Percentiles rank a stretch among this genome's conserved stretches.
These are phyloP conservation scores for Oryzias sinensis DNA, from an alignment of 2,797 vertebrate genomes.

Conservation along the genomic window DNA sequence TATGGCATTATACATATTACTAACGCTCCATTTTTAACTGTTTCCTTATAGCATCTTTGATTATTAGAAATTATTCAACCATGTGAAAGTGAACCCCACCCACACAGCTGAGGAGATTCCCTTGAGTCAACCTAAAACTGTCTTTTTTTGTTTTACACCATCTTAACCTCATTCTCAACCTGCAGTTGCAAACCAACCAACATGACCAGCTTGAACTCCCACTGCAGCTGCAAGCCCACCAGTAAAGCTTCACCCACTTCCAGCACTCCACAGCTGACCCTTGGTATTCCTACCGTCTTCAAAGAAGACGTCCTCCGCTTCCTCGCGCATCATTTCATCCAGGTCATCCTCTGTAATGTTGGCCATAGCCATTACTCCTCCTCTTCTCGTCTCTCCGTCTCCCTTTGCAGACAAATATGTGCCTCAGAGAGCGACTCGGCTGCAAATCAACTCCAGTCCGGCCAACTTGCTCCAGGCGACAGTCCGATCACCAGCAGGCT, in stretches of 20 bases:
- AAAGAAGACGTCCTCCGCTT: slow-evolving; percentile 79
- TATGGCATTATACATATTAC: too few relatives aligned
- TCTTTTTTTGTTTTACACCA: slow-evolving; percentile 4
- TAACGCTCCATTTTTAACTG: neutral
- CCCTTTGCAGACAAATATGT: slow-evolving; percentile 27
- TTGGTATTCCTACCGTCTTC: slow-evolving; percentile 70
- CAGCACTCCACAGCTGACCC: slow-evolving; percentile 27
- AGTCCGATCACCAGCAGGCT: slow-evolving; percentile 53
- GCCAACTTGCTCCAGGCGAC: slow-evolving; percentile 58
- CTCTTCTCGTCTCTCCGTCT: slow-evolving; percentile 18
- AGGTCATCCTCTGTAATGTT: slow-evolving; percentile 71
- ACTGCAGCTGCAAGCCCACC: slow-evolving; percentile 14
- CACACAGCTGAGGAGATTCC: slow-evolving; percentile 37
- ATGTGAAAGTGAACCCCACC: slow-evolving; percentile 30
- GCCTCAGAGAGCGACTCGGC: slow-evolving; percentile 39
- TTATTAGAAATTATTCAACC: slow-evolving; percentile 19
- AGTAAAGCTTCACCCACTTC: slow-evolving; percentile 28
- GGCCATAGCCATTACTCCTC: slow-evolving; percentile 64
- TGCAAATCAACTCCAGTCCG: slow-evolving; percentile 48
- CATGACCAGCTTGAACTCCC: neutral
- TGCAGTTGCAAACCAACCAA: slow-evolving; percentile 27
- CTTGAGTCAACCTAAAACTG: slow-evolving; percentile 16
- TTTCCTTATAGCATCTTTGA: slow-evolving; percentile 5
- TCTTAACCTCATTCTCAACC: slow-evolving; percentile 28
- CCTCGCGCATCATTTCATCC: slow-evolving; percentile 73